These are phyloP conservation scores for Drosophila macrothrix DNA, from an alignment of 2,888 invertebrate genomes.

Conservation along the genomic window DNA sequence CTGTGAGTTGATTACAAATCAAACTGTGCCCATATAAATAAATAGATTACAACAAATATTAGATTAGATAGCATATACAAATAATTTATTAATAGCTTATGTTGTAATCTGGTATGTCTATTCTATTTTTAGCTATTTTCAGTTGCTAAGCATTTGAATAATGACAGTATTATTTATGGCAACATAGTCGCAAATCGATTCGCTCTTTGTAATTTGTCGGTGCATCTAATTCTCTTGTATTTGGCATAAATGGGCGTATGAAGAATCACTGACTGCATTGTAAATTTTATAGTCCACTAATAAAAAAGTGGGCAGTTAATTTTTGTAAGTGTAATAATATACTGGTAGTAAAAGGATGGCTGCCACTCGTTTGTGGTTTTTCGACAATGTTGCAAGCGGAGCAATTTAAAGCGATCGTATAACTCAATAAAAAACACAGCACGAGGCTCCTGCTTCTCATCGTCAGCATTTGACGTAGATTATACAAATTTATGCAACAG, in stretches of 20 bases:
- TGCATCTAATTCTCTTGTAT: background rate
- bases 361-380: background rate
- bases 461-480: constrained; percentile 59
- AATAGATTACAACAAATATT: background rate
- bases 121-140: background rate
- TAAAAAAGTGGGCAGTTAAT: background rate
- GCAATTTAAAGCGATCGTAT: constrained; percentile 64
- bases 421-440: constrained; percentile 68
- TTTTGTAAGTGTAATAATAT: background rate
- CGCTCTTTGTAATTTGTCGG: background rate
- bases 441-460: constrained; percentile 28
- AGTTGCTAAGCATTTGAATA: background rate
- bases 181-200: background rate
- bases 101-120: background rate
- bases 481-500: constrained; percentile 79
- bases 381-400: constrained; percentile 34
- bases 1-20: background rate
- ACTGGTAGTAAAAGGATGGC: background rate
- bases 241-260: background rate
- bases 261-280: background rate
- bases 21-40: background rate
- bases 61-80: background rate
- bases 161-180: background rate
- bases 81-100: background rate
- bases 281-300: background rate